A percentile compares a stretch with the other conserved stretches of the same genome.
phyloP scores from a whole-genome alignment of 2,888 invertebrate genomes.

The Carabus problematicus region DNA sequence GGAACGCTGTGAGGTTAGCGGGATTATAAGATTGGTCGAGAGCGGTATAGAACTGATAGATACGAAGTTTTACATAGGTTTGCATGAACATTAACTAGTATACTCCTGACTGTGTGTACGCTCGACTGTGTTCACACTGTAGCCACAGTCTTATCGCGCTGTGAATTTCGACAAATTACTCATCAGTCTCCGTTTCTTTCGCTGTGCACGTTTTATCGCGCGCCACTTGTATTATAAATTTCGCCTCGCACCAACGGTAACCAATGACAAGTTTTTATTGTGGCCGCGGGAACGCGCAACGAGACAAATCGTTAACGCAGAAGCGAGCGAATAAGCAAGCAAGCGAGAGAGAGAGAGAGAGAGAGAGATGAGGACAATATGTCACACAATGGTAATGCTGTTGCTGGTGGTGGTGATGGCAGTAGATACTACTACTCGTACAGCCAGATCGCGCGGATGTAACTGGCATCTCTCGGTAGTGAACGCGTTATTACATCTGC shows the following conservation, averaged over 20 bases:
- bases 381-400: too few species aligned
- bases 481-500: slow-evolving; percentile 5
- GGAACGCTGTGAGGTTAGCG: too few species aligned
- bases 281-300: background rate
- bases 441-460: too few species aligned
- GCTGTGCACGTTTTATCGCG: slow-evolving; percentile 50
- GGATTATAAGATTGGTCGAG: too few species aligned
- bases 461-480: background rate
- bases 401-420: background rate
- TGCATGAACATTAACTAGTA: too few species aligned
- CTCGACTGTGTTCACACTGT: background rate
- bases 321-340: too few species aligned
- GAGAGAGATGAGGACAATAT: too few species aligned
- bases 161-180: slow-evolving; percentile 58
- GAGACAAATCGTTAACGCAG: slow-evolving; percentile 3
- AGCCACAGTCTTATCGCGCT: slow-evolving; percentile 25
- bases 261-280: slow-evolving; percentile 4
- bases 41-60: too few species aligned
- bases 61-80: too few species aligned
- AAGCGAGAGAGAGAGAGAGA: background rate
- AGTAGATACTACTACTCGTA: background rate
- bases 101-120: too few species aligned
- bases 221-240: slow-evolving; percentile 20
- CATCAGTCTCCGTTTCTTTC: slow-evolving; percentile 56
- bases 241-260: background rate